Evolutionary conservation across 2,888 invertebrate genomes (phyloP).

Genomic region (Incurvaria masculella): DNA sequence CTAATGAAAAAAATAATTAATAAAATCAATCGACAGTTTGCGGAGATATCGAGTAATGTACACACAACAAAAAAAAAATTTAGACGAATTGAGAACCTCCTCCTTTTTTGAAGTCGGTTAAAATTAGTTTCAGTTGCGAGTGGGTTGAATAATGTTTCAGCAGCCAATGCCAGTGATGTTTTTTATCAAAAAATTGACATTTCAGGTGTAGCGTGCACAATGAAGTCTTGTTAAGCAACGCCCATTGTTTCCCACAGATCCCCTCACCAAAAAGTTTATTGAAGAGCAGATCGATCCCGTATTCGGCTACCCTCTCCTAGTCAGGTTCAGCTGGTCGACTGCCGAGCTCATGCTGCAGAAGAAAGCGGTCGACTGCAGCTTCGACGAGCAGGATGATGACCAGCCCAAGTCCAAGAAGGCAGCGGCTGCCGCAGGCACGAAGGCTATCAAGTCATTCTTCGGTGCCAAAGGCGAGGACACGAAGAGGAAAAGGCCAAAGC

Average conservation of each 20-base stretch:
- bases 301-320: slow-evolving; percentile 93
- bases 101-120: no score
- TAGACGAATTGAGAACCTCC: no score
- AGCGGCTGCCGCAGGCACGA: slow-evolving; percentile 26
- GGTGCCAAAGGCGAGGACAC: slow-evolving; percentile 28
- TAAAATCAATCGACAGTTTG: no score
- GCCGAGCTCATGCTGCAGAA: slow-evolving; percentile 76
- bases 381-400: slow-evolving; percentile 65
- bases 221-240: no score
- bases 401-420: slow-evolving; percentile 31
- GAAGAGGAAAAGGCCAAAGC: slow-evolving; percentile 45
- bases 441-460: slow-evolving; percentile 63
- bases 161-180: no score
- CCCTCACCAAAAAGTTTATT: slow-evolving; percentile 90
- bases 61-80: no score
- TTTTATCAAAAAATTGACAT: no score
- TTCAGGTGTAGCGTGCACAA: no score
- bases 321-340: slow-evolving; percentile 98
- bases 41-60: no score
- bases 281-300: slow-evolving; percentile 76
- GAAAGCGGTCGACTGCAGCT: slow-evolving; percentile 67
- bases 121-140: no score
- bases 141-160: no score
- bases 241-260: slow-evolving; percentile 65
- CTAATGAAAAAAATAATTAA: no score